phyloP scores from a whole-genome alignment of 1,140 invertebrate species.

The Eueides isabella region DNA sequence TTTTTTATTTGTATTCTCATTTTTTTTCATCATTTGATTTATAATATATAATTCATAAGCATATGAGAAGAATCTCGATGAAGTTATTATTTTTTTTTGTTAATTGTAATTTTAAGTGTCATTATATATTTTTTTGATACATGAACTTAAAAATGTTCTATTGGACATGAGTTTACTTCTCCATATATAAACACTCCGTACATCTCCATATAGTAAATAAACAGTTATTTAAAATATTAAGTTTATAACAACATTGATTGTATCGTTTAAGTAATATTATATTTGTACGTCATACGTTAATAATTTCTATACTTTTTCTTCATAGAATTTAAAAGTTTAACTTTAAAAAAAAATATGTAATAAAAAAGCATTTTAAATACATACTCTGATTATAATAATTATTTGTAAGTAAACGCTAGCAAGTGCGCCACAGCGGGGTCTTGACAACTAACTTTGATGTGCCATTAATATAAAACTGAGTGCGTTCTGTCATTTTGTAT shows the following conservation, averaged over 20 bases:
- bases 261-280: neutral
- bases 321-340: no score
- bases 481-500: neutral
- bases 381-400: neutral
- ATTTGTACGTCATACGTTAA: no score
- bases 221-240: no score
- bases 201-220: no score
- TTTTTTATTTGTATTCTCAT: neutral
- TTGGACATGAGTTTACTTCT: no score
- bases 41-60: neutral
- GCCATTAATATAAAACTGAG: constrained; percentile 4
- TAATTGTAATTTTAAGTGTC: no score
- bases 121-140: no score
- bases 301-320: no score
- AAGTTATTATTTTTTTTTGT: neutral
- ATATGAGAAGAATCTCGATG: neutral
- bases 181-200: no score
- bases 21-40: neutral
- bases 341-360: neutral
- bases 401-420: constrained; percentile 8
- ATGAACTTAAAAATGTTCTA: no score
- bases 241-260: no score
- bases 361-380: neutral
- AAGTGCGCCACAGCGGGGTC: neutral
- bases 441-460: neutral